Evolutionary conservation across 2,113 vertebrate genomes (phyloP).

Genomic region (Pica pica): DNA sequence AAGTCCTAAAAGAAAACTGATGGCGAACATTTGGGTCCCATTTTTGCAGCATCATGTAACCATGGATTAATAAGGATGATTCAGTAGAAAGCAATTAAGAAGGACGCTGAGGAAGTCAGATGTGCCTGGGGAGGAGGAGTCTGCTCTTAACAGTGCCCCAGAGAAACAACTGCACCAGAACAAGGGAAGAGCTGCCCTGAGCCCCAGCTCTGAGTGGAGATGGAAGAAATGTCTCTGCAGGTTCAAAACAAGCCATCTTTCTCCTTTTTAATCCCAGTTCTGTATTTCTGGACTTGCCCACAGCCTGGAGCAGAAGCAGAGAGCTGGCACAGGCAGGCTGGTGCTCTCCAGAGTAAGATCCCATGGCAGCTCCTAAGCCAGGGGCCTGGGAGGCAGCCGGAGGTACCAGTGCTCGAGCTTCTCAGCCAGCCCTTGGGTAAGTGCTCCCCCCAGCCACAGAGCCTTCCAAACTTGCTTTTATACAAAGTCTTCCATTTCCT

Average conservation of each 20-base stretch:
- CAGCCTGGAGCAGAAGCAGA: neutral
- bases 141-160: neutral
- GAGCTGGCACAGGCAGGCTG: neutral
- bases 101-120: neutral
- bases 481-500: neutral
- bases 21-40: conserved; percentile 4
- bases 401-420: neutral
- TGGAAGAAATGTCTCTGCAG: neutral
- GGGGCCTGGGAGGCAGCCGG: neutral
- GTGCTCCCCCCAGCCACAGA: neutral
- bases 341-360: neutral
- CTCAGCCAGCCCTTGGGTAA: neutral
- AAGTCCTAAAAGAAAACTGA: conserved; percentile 31
- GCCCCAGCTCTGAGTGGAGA: neutral
- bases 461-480: neutral
- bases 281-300: neutral
- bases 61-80: conserved; percentile 6
- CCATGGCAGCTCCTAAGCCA: fast-evolving
- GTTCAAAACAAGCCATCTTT: neutral
- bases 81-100: conserved; percentile 19
- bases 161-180: neutral
- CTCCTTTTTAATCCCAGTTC: neutral
- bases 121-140: neutral
- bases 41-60: conserved; percentile 3
- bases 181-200: neutral